phyloP scores from a whole-genome alignment of 2,113 vertebrate species.

The Pluvianellus socialis region DNA sequence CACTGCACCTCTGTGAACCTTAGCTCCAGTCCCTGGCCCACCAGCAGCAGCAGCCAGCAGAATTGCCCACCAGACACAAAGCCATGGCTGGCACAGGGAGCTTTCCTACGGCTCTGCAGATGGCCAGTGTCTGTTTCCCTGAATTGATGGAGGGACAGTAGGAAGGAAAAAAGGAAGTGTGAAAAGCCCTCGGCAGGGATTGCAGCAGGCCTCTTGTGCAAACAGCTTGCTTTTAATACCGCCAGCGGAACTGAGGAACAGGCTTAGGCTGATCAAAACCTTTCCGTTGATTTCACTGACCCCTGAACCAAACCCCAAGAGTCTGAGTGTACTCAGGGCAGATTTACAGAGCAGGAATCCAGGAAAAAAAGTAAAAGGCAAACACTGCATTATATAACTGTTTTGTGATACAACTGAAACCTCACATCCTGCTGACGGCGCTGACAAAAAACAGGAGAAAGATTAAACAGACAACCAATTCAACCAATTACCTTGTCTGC shows the following conservation, averaged over 20 bases:
- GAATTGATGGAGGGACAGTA: background rate
- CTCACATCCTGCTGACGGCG: background rate
- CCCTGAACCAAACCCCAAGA: background rate
- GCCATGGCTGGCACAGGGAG: background rate
- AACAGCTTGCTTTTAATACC: background rate
- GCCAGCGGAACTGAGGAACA: background rate
- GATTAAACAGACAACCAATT: background rate
- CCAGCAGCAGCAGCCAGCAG: background rate
- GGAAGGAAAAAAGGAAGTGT: background rate
- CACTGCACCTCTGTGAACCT: background rate
- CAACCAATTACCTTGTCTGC: background rate
- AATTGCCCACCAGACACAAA: background rate
- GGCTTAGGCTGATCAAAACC: background rate
- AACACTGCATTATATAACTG: background rate
- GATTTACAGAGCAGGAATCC: background rate
- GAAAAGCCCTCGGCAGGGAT: background rate
- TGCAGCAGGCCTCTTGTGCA: background rate
- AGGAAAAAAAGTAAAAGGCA: background rate
- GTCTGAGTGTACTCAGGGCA: background rate
- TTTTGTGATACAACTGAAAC: background rate
- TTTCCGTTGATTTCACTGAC: background rate
- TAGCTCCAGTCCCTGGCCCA: accelerated
- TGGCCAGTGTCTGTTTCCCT: background rate
- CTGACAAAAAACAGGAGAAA: background rate
- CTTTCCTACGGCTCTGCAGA: background rate